phyloP scores from a whole-genome alignment of 2,113 vertebrate species.

The Danionella cerebrum region DNA sequence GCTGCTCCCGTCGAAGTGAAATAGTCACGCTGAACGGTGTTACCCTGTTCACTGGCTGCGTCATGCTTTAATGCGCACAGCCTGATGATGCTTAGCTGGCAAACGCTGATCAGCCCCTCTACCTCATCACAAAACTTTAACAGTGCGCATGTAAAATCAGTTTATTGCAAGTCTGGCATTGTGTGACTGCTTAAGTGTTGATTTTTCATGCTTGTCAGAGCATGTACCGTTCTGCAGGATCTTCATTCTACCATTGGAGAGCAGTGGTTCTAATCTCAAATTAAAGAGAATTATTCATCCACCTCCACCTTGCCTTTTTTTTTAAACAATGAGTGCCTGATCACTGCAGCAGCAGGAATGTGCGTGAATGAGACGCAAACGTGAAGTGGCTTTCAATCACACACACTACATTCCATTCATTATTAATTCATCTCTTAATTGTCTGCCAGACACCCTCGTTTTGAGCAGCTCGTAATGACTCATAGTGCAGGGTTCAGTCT shows the following conservation, averaged over 20 bases:
- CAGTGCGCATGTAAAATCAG: no score
- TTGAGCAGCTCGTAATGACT: neutral
- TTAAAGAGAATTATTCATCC: conserved; percentile 32
- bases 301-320: conserved; percentile 23
- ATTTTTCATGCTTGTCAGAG: neutral
- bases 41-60: no score
- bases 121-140: no score
- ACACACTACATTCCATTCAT: conserved; percentile 13
- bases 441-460: conserved; percentile 4
- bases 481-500: neutral
- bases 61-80: no score
- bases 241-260: neutral
- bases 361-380: neutral
- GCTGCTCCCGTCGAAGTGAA: no score
- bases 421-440: conserved; percentile 30
- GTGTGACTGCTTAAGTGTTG: neutral
- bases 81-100: no score
- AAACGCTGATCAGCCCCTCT: no score
- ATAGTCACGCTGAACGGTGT: no score
- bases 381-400: conserved; percentile 5
- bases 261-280: neutral
- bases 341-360: conserved; percentile 13
- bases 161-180: no score
- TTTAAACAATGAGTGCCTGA: conserved; percentile 23
- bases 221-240: neutral